These are phyloP conservation scores for Pyrrhosoma nymphula DNA, from an alignment of 2,888 invertebrate genomes.

Conservation along the genomic window DNA sequence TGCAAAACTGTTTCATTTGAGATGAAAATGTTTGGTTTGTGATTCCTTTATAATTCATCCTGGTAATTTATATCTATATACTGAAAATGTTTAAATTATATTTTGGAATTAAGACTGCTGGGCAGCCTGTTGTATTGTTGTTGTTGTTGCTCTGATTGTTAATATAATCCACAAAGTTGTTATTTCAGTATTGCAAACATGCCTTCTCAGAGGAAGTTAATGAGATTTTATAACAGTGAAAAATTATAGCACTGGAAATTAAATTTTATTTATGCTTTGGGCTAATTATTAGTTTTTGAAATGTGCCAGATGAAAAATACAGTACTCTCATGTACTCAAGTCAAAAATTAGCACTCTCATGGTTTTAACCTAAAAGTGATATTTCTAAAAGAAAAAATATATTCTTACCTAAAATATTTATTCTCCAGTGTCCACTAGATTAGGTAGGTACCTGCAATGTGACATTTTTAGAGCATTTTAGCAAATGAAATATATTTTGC, in stretches of 20 bases:
- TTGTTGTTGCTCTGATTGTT: conserved; percentile 37
- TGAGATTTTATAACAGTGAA: conserved; percentile 3
- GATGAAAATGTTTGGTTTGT: conserved; percentile 12
- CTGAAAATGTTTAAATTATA: conserved; percentile 11
- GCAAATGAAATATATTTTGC: conserved; percentile 27
- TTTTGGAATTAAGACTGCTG: conserved; percentile 58
- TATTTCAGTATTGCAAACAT: conserved; percentile 25
- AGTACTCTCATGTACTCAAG: neutral
- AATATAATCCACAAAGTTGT: conserved; percentile 21
- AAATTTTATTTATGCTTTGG: neutral
- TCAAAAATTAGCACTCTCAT: neutral
- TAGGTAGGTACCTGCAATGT: conserved; percentile 22
- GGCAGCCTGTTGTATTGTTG: conserved; percentile 62
- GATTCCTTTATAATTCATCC: conserved; percentile 39
- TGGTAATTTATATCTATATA: conserved; percentile 37
- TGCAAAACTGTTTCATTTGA: neutral
- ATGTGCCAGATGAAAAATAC: neutral
- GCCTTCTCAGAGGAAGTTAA: neutral
- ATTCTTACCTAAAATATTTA: neutral
- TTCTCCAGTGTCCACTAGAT: neutral
- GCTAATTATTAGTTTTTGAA: neutral
- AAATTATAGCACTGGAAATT: neutral
- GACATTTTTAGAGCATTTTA: conserved; percentile 34
- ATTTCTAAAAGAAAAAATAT: neutral
- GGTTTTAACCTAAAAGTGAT: neutral